Evolutionary conservation across 1,140 invertebrate species (phyloP).

Genomic region (Pachypeltis micranthus): DNA sequence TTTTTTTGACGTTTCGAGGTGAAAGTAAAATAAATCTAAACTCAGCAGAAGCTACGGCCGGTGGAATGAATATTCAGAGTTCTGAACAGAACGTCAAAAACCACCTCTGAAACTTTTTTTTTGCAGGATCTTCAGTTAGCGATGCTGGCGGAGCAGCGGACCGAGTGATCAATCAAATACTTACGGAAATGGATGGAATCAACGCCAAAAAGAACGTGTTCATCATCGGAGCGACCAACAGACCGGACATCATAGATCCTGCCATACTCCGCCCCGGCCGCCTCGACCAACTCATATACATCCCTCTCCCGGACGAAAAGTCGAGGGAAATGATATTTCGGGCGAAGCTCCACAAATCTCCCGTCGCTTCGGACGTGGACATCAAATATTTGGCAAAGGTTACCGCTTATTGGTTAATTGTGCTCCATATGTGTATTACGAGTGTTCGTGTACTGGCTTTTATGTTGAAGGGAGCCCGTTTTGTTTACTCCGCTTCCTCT

Average conservation of each 20-base stretch:
- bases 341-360: slow-evolving; percentile 92
- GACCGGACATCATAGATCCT: slow-evolving; percentile 62
- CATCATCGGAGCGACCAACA: slow-evolving; percentile 85
- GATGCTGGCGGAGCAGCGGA: slow-evolving; percentile 97
- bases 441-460: no score
- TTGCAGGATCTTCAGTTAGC: slow-evolving; percentile 63
- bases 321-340: slow-evolving; percentile 89
- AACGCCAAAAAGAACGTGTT: slow-evolving; percentile 99
- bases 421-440: no score
- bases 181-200: slow-evolving; percentile 99
- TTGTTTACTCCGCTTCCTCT: no score
- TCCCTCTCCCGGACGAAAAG: slow-evolving; percentile 96
- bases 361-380: slow-evolving; percentile 89
- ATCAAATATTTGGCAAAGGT: slow-evolving; percentile 66
- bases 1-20: no score
- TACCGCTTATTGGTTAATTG: neutral
- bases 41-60: no score
- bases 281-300: slow-evolving; percentile 98
- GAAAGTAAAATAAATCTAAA: no score
- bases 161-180: slow-evolving; percentile 98
- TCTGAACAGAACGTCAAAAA: no score
- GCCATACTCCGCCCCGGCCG: slow-evolving; percentile 95
- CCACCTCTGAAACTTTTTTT: no score
- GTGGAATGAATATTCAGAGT: no score
- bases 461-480: no score